Conservation (phyloP, 2,797 vertebrate species). For the Chelonia mydas region DNA sequence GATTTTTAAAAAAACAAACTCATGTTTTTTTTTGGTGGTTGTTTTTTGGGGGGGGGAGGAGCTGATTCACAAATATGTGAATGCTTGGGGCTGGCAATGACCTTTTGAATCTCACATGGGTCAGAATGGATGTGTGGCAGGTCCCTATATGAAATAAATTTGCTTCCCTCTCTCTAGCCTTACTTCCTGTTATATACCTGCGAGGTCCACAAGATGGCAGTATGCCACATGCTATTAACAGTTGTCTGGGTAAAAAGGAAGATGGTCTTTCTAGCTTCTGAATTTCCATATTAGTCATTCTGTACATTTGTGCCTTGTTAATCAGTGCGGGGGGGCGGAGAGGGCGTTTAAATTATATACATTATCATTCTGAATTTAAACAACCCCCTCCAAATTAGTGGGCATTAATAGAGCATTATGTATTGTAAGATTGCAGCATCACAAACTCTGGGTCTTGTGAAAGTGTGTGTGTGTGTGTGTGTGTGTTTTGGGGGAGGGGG, state of each 20-base stretch:
- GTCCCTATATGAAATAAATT: accelerated
- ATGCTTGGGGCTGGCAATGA: not conserved
- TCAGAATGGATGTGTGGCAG: accelerated
- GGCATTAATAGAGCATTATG: not conserved
- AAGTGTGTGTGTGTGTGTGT: not conserved
- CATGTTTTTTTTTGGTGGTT: too few relatives aligned
- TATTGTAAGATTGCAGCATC: not conserved
- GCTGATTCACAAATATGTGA: not conserved
- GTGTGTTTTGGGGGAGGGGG: not conserved
- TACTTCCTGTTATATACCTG: not conserved
- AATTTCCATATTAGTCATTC: accelerated
- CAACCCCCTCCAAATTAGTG: not conserved
- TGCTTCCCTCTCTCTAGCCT: not conserved
- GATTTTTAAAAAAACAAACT: not conserved
- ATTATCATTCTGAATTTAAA: not conserved
- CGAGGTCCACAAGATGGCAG: not conserved
- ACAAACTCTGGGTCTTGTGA: not conserved
- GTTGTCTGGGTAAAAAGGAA: not conserved
- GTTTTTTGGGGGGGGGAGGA: not conserved
- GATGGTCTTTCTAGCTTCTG: not conserved
- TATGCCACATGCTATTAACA: not conserved
- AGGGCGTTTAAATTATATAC: not conserved
- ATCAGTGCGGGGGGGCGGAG: not conserved
- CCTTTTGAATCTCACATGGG: not conserved
- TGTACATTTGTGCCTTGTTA: not conserved